Evolutionary conservation across 2,888 invertebrate genomes (phyloP).

Genomic region (Hydraecia micacea): DNA sequence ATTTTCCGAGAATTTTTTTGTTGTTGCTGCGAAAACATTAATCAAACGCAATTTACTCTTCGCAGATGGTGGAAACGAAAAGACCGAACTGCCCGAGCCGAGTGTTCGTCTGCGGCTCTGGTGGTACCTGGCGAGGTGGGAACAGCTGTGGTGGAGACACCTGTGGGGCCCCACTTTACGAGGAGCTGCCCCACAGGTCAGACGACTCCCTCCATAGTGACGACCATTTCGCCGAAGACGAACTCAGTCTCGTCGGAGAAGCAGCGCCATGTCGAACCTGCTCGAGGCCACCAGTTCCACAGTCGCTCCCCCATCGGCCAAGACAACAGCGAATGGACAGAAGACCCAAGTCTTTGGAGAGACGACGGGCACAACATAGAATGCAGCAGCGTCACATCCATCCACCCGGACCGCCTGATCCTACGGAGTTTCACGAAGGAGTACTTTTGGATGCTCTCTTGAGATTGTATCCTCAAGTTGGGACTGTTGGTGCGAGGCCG

Average conservation of each 20-base stretch:
- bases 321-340: slow-evolving; percentile 91
- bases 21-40: background rate
- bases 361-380: slow-evolving; percentile 86
- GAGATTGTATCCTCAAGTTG: slow-evolving; percentile 93
- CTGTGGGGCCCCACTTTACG: slow-evolving; percentile 94
- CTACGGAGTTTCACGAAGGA: slow-evolving; percentile 95
- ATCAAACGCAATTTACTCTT: slow-evolving; percentile 66
- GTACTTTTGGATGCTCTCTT: slow-evolving; percentile 93
- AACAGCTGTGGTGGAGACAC: slow-evolving; percentile 84
- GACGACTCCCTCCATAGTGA: slow-evolving; percentile 92
- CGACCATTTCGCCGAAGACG: slow-evolving; percentile 96
- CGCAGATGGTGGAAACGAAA: slow-evolving; percentile 94
- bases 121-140: slow-evolving; percentile 90
- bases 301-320: slow-evolving; percentile 90
- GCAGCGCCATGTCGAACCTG: slow-evolving; percentile 87
- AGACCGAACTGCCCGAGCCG: slow-evolving; percentile 90
- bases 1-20: background rate
- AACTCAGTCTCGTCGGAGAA: slow-evolving; percentile 91
- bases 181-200: slow-evolving; percentile 93
- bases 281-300: slow-evolving; percentile 88
- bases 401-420: slow-evolving; percentile 93
- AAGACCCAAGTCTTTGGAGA: slow-evolving; percentile 89
- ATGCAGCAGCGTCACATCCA: slow-evolving; percentile 90
- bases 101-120: slow-evolving; percentile 92
- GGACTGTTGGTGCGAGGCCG: slow-evolving; percentile 91